Conservation (phyloP, 2,888 invertebrate genomes). For the Griposia aprilina region DNA sequence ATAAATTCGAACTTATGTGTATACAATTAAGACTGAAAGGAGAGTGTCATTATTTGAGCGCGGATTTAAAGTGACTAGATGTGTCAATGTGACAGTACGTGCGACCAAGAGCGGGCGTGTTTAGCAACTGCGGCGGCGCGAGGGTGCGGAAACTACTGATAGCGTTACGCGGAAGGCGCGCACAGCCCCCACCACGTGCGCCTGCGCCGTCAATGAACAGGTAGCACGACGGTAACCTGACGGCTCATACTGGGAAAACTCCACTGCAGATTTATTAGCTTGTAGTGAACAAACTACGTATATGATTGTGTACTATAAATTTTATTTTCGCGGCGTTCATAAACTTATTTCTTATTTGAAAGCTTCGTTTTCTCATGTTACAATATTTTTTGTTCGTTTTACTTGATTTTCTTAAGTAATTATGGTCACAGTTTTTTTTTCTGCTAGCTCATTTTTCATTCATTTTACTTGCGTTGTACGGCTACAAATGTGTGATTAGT, state of each 20-base stretch:
- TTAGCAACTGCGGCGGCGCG: constrained; percentile 88
- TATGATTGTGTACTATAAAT: constrained; percentile 42
- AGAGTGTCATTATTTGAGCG: constrained; percentile 65
- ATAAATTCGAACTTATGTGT: constrained; percentile 62
- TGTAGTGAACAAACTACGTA: constrained; percentile 52
- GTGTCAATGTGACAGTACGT: constrained; percentile 84
- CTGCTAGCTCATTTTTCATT: background rate
- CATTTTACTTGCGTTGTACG: background rate
- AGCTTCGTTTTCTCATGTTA: constrained; percentile 36
- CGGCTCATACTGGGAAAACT: constrained; percentile 74
- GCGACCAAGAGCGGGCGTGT: constrained; percentile 88
- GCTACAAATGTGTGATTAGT: background rate
- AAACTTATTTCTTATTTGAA: constrained; percentile 20
- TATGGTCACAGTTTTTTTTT: constrained; percentile 17
- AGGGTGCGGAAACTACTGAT: constrained; percentile 90
- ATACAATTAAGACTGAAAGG: constrained; percentile 63
- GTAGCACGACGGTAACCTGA: constrained; percentile 84
- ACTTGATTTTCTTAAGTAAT: background rate
- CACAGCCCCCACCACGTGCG: constrained; percentile 86
- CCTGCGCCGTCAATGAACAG: constrained; percentile 84
- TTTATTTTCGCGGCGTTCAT: constrained; percentile 31
- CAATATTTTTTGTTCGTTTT: background rate
- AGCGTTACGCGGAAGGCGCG: constrained; percentile 89
- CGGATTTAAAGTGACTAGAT: constrained; percentile 80
- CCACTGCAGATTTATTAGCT: constrained; percentile 66